Conservation (phyloP, 2,888 invertebrate genomes). For the Apodemia duryi region DNA sequence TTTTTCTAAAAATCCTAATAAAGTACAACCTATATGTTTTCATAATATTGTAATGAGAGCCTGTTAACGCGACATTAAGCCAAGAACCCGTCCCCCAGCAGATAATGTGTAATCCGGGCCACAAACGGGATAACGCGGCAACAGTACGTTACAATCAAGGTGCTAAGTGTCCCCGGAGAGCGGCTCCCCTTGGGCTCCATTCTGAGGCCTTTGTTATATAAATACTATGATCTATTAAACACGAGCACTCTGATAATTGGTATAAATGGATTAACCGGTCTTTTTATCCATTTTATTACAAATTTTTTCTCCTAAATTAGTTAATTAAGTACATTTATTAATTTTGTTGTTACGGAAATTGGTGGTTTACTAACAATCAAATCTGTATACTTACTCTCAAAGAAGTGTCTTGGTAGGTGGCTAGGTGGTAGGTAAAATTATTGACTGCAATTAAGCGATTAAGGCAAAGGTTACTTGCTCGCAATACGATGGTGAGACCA, state of each 20-base stretch:
- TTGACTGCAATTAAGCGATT: too few relatives aligned
- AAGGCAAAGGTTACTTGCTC: too few relatives aligned
- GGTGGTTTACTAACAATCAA: neutral
- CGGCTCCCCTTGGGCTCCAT: constrained; percentile 29
- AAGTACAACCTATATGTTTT: too few relatives aligned
- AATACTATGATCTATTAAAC: constrained; percentile 29
- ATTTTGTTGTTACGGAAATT: too few relatives aligned
- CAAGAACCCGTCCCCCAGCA: constrained; percentile 5
- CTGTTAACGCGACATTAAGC: constrained; percentile 5
- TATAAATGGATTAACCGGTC: constrained; percentile 20
- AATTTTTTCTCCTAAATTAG: neutral
- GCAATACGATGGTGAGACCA: too few relatives aligned
- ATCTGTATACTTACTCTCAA: too few relatives aligned
- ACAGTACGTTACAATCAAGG: constrained; percentile 34
- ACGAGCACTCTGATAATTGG: constrained; percentile 25
- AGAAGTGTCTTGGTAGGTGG: too few relatives aligned
- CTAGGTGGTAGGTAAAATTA: too few relatives aligned
- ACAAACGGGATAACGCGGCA: constrained; percentile 38
- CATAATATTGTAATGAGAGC: neutral
- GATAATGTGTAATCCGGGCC: constrained; percentile 36
- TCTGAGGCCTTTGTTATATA: constrained; percentile 28
- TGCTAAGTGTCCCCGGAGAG: constrained; percentile 35
- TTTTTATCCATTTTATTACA: constrained; percentile 10
- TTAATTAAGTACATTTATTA: neutral
- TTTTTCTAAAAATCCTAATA: too few relatives aligned